Percentiles rank a stretch among this genome's conserved stretches.
Conservation (phyloP, 2,888 invertebrate genomes). For the Hofmannophila pseudospretella region DNA sequence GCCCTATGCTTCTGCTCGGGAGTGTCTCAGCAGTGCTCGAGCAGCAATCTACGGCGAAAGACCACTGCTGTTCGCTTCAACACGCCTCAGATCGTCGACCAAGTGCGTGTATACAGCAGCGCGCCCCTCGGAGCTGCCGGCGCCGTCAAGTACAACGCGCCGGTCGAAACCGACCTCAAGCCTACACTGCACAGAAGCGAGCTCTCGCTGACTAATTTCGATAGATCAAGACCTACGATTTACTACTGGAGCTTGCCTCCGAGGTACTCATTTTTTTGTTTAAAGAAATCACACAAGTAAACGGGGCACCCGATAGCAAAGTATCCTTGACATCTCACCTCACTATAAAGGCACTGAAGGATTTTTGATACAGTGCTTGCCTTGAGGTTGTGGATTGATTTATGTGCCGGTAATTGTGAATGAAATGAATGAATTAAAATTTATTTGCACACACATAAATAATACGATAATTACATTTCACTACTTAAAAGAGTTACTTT, state of each 20-base stretch:
- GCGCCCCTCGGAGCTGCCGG: constrained; percentile 33
- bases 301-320: not conserved
- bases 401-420: too few relatives aligned
- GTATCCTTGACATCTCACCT: not conserved
- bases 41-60: constrained; percentile 86
- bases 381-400: too few relatives aligned
- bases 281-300: too few relatives aligned
- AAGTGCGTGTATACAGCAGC: constrained; percentile 53
- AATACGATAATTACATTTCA: too few relatives aligned
- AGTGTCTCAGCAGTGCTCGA: constrained; percentile 86
- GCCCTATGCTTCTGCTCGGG: constrained; percentile 98
- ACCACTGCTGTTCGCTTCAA: constrained; percentile 54
- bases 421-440: too few relatives aligned
- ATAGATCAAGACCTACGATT: constrained; percentile 77
- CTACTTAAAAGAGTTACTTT: too few relatives aligned
- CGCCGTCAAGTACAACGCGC: constrained; percentile 46
- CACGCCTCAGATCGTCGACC: constrained; percentile 48
- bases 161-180: constrained; percentile 38
- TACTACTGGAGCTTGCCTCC: constrained; percentile 93
- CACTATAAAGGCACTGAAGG: not conserved
- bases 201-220: constrained; percentile 79
- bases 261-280: constrained; percentile 46
- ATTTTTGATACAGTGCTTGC: not conserved
- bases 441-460: too few relatives aligned
- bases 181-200: constrained; percentile 78